phyloP scores from a whole-genome alignment of 1,140 invertebrate species.

The Tribolium madens region DNA sequence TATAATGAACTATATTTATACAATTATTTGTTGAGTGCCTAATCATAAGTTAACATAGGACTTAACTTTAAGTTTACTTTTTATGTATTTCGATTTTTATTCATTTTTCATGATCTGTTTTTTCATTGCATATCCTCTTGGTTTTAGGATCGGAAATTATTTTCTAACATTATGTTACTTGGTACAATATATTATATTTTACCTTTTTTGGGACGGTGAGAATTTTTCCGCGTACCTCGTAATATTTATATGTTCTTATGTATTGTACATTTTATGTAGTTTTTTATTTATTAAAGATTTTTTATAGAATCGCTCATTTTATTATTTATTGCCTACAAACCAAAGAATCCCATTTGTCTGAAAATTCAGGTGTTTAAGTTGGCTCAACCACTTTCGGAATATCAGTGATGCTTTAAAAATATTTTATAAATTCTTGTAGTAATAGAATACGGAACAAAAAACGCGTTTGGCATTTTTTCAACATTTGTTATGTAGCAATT shows the following conservation, averaged over 20 bases:
- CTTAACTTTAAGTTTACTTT: slow-evolving; percentile 42
- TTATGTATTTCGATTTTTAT: slow-evolving; percentile 41
- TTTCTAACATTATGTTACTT: slow-evolving; percentile 1
- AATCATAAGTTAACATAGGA: slow-evolving; percentile 58
- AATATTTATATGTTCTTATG: slow-evolving; percentile 47
- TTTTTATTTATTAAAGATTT: slow-evolving; percentile 57
- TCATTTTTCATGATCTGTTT: slow-evolving; percentile 36
- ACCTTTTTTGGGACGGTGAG: slow-evolving; percentile 17
- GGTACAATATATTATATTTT: slow-evolving; percentile 25
- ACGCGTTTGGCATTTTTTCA: too few species aligned
- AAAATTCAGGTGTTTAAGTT: too few species aligned
- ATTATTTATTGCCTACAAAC: background rate
- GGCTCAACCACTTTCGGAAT: too few species aligned
- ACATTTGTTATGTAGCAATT: too few species aligned
- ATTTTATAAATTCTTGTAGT: too few species aligned
- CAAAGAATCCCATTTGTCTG: too few species aligned
- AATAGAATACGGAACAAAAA: too few species aligned
- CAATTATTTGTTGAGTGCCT: slow-evolving; percentile 64
- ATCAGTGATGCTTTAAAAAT: too few species aligned
- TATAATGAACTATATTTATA: slow-evolving; percentile 58
- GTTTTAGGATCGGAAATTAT: slow-evolving; percentile 36
- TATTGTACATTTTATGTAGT: slow-evolving; percentile 54
- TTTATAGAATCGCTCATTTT: slow-evolving; percentile 50
- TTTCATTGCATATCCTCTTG: slow-evolving; percentile 33
- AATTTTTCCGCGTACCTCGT: slow-evolving; percentile 41